Conservation (phyloP, 2,797 vertebrate genomes). For the Silurus aristotelis region DNA sequence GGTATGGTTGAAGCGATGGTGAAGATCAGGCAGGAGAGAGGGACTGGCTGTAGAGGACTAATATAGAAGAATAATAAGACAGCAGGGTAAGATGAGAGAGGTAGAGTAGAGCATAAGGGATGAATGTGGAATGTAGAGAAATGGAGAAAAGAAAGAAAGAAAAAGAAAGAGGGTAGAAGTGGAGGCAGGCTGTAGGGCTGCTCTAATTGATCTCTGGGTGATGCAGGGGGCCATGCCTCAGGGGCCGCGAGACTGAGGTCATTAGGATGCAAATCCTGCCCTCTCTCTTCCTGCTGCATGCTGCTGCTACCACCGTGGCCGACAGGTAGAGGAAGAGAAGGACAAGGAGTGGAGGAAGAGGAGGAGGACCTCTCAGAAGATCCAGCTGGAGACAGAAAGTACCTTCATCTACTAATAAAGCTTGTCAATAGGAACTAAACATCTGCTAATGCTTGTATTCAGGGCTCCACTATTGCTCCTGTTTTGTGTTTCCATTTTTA, state of each 20-base stretch:
- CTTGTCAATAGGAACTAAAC: conserved; percentile 58
- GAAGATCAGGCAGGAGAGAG: conserved; percentile 6
- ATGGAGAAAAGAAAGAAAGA: conserved; percentile 49
- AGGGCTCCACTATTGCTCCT: conserved; percentile 68
- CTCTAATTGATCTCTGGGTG: conserved; percentile 82
- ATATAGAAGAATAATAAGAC: conserved; percentile 30
- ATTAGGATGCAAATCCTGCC: conserved; percentile 80
- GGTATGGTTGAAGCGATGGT: background rate
- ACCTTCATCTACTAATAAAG: conserved; percentile 62
- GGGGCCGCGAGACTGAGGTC: conserved; percentile 75
- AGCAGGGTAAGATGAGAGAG: conserved; percentile 21
- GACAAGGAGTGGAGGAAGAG: conserved; percentile 15
- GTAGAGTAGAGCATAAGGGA: conserved; percentile 54
- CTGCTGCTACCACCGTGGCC: conserved; percentile 36
- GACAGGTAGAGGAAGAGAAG: conserved; percentile 51
- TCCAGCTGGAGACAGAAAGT: conserved; percentile 56
- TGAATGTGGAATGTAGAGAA: conserved; percentile 59
- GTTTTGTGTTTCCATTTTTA: conserved; percentile 73
- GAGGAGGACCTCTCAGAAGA: conserved; percentile 34
- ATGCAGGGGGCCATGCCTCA: conserved; percentile 71
- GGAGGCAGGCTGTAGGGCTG: conserved; percentile 60
- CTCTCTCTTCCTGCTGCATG: conserved; percentile 64
- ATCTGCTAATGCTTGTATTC: conserved; percentile 56
- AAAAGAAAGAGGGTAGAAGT: conserved; percentile 50
- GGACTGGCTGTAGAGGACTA: conserved; percentile 29